These are phyloP conservation scores for Athene noctua DNA, from an alignment of 2,113 vertebrate genomes.

Conservation along the genomic window DNA sequence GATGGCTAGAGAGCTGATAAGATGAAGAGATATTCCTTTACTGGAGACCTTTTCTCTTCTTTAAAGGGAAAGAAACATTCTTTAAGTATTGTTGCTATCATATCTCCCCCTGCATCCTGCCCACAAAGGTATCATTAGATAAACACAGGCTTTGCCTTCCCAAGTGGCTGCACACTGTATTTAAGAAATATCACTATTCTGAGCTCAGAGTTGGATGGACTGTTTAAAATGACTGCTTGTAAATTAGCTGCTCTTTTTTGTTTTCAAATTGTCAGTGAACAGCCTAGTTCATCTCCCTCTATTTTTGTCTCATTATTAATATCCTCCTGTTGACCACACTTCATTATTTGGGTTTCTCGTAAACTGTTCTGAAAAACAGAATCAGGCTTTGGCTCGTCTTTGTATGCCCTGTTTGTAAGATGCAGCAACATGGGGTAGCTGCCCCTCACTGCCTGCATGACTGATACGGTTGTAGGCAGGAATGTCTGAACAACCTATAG, in stretches of 20 bases:
- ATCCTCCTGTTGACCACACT: neutral
- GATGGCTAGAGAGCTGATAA: neutral
- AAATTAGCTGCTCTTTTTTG: neutral
- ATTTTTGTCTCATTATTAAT: conserved; percentile 21
- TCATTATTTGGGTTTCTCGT: neutral
- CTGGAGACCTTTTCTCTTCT: neutral
- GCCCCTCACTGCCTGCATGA: neutral
- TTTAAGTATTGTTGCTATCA: neutral
- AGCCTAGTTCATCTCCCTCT: neutral
- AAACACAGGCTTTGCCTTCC: neutral
- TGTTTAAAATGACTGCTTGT: neutral
- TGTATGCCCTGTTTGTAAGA: neutral
- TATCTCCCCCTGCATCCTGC: neutral
- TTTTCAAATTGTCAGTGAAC: neutral
- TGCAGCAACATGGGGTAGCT: neutral
- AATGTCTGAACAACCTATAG: neutral
- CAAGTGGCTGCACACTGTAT: neutral
- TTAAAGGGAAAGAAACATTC: neutral
- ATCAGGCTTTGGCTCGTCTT: neutral
- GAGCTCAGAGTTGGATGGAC: neutral
- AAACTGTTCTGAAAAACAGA: neutral
- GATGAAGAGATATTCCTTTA: neutral
- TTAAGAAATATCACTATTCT: neutral
- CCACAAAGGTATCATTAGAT: neutral
- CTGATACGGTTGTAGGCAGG: neutral